Base-by-base conservation (phyloP, 2,888 invertebrate species). In the Pediacus dermestoides region DNA sequence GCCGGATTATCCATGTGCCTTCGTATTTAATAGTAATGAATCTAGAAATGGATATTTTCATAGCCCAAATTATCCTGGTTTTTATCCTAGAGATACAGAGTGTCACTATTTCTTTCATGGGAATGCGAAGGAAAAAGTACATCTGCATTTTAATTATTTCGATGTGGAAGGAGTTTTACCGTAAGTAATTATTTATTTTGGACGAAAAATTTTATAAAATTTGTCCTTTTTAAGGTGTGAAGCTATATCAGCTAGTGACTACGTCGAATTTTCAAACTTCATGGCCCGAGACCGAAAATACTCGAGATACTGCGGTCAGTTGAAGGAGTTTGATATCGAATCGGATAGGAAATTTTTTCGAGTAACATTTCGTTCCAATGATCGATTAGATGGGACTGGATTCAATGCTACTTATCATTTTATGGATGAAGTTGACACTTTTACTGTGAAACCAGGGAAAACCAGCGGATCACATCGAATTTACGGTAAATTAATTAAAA, bases 251-350 rank as follows among this genome's bases (percentile, higher is more conserved):
- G 89, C 91, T 26, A 95, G 94, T 62, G 97, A 97, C 70, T 95
- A 87, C 70, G 88, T 97, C 34, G 91, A 95, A 68, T 93, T 97
- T 71, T 94, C 94, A 30, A 97, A 96, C 74, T 92, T 86, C 66
- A 81, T 88, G 77, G 82, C 88, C 46, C 80, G 85, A 53, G 96
- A 97, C 72, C 78, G 88, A 60, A 91, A 92, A 68, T 90, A 87
- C 69, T 80, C 84, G 30, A 79, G 90, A 60, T 85, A 89, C 66
- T 97, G 96, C 67, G 95, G 95, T 4, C 82, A 84, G 57, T 75
- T 82, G 67, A 80, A 80, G 58, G 85, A 85, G 58, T 87, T 89
- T 64, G 81, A 84, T 60, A 79, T 90, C 23, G 82, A 84, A 55
- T 94, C 94, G 3, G 93, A 95, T 63, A 80, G 87, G 41, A 85